phyloP scores from a whole-genome alignment of 2,113 vertebrate species.

The Pyxicephalus adspersus region DNA sequence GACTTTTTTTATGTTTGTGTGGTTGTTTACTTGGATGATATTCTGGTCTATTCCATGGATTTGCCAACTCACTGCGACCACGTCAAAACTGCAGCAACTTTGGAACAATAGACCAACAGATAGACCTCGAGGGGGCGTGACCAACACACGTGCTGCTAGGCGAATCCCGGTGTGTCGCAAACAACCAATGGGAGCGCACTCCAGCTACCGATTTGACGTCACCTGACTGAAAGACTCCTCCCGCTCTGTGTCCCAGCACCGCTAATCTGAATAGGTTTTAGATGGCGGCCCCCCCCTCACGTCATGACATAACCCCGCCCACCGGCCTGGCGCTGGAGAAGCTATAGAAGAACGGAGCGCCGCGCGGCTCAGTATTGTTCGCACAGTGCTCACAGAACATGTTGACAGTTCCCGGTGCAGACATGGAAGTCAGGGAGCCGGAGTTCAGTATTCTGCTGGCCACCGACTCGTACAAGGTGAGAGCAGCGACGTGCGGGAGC shows the following conservation, averaged over 20 bases:
- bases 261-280: conserved; percentile 9
- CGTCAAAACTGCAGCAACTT: too few species aligned
- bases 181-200: not conserved
- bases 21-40: too few species aligned
- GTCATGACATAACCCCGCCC: conserved; percentile 49
- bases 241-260: not conserved
- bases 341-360: conserved; percentile 37
- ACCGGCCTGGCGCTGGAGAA: conserved; percentile 49
- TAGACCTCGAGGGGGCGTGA: not conserved
- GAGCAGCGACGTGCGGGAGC: not conserved
- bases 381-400: conserved; percentile 59
- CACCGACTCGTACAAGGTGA: conserved; percentile 95
- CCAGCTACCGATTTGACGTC: conserved; percentile 32
- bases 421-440: conserved; percentile 83
- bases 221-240: not conserved
- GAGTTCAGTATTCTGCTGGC: conserved; percentile 90
- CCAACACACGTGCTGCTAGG: not conserved
- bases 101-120: conserved; percentile 25
- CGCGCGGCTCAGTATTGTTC: conserved; percentile 50
- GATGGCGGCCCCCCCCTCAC: conserved; percentile 18
- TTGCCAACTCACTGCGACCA: too few species aligned
- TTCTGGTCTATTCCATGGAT: too few species aligned
- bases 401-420: conserved; percentile 61
- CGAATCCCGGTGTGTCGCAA: not conserved
- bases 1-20: too few species aligned